Conservation (phyloP, 2,797 vertebrate species). For the Dromococcyx pavoninus region DNA sequence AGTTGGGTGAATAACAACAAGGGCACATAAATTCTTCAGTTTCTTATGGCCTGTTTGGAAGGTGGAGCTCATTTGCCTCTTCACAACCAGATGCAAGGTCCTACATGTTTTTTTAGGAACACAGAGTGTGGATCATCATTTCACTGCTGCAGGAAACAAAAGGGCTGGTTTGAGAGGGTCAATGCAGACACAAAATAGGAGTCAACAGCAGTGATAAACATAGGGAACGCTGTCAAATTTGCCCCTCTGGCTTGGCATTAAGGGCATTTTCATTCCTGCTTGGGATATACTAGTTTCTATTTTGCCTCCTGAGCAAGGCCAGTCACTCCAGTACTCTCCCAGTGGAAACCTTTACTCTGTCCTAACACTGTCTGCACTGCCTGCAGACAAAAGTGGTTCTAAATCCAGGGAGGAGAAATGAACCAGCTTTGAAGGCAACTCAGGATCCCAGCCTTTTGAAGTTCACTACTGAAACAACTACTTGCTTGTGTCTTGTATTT, state of each 20-base stretch:
- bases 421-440: neutral
- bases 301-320: neutral
- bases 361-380: neutral
- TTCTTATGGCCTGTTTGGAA: neutral
- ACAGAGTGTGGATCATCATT: neutral
- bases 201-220: neutral
- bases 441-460: neutral
- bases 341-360: neutral
- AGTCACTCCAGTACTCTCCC: neutral
- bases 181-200: neutral
- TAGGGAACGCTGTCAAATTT: neutral
- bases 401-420: neutral
- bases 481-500: neutral
- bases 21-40: neutral
- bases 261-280: neutral
- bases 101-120: neutral
- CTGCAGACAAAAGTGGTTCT: neutral
- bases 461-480: neutral
- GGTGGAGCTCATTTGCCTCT: neutral
- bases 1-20: neutral
- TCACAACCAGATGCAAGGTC: neutral
- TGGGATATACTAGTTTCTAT: neutral
- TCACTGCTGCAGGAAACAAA: neutral
- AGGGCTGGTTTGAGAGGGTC: neutral
- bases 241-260: neutral